Percentiles rank a stretch among this genome's conserved stretches.
These are phyloP conservation scores for Drosophila lini DNA, from an alignment of 1,140 invertebrate genomes.

Conservation along the genomic window DNA sequence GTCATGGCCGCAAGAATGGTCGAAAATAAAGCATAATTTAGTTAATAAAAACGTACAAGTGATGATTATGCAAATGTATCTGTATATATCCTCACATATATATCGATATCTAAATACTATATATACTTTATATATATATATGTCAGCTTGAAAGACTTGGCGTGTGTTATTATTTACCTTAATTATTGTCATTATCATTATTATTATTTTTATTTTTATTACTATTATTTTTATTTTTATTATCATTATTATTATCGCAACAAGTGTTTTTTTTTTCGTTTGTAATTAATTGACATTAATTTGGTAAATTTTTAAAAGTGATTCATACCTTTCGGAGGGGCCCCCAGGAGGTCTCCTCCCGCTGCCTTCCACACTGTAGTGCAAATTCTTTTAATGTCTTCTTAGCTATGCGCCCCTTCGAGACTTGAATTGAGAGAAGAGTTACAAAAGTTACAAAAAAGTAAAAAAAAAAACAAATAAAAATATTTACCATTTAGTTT, in stretches of 20 bases:
- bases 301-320: slow-evolving; percentile 38
- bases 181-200: slow-evolving; percentile 42
- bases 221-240: slow-evolving; percentile 43
- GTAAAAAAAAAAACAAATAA: neutral
- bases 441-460: neutral
- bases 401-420: slow-evolving; percentile 12
- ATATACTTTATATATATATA: slow-evolving; percentile 16
- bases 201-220: slow-evolving; percentile 43
- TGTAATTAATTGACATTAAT: slow-evolving; percentile 40
- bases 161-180: slow-evolving; percentile 43
- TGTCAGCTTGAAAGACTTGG: slow-evolving; percentile 46
- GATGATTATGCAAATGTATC: slow-evolving; percentile 39
- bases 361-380: slow-evolving; percentile 43
- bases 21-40: slow-evolving; percentile 40
- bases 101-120: slow-evolving; percentile 17
- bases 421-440: neutral
- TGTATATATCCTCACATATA: slow-evolving; percentile 40
- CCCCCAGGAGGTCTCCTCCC: slow-evolving; percentile 16
- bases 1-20: slow-evolving; percentile 28
- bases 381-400: slow-evolving; percentile 43
- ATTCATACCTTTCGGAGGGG: slow-evolving; percentile 16
- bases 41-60: slow-evolving; percentile 62
- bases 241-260: slow-evolving; percentile 45
- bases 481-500: slow-evolving; percentile 17
- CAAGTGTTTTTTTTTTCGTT: slow-evolving; percentile 10